These are phyloP conservation scores for Drosophila anceps DNA, from an alignment of 2,888 invertebrate species.

Conservation along the genomic window DNA sequence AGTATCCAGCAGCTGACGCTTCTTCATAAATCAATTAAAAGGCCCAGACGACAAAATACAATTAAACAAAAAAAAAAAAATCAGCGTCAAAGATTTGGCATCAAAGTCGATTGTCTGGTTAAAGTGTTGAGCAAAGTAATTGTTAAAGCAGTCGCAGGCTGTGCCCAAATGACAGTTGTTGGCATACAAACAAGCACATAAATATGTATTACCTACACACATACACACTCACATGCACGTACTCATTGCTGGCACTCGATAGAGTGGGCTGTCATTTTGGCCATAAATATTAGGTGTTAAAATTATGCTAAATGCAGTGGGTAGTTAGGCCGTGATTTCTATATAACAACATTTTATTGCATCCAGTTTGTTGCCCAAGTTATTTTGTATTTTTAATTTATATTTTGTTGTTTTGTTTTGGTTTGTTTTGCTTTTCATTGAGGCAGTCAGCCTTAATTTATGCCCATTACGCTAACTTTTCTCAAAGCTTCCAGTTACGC, in stretches of 20 bases:
- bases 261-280: slow-evolving; percentile 62
- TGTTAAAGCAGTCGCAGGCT: slow-evolving; percentile 52
- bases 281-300: slow-evolving; percentile 67
- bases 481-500: slow-evolving; percentile 47
- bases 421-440: slow-evolving; percentile 41
- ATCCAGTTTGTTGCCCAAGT: slow-evolving; percentile 44
- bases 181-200: slow-evolving; percentile 65
- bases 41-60: slow-evolving; percentile 4
- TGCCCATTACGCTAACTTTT: slow-evolving; percentile 51
- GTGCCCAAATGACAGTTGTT: slow-evolving; percentile 60
- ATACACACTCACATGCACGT: neutral
- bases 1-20: slow-evolving; percentile 13
- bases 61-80: slow-evolving; percentile 11
- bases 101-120: slow-evolving; percentile 44
- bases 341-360: slow-evolving; percentile 52
- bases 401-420: slow-evolving; percentile 7
- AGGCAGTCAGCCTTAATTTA: slow-evolving; percentile 48
- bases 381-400: slow-evolving; percentile 14
- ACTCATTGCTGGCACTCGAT: slow-evolving; percentile 35
- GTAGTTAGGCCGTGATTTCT: slow-evolving; percentile 50
- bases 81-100: slow-evolving; percentile 44
- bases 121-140: slow-evolving; percentile 57
- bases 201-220: slow-evolving; percentile 49
- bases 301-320: slow-evolving; percentile 69
- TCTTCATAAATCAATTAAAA: slow-evolving; percentile 32